Evolutionary conservation across 92 coral and sea anemone species (phyloP), one percentile per base, ranked within the genome.

Genomic region (Palythoa caribaeorum): DNA sequence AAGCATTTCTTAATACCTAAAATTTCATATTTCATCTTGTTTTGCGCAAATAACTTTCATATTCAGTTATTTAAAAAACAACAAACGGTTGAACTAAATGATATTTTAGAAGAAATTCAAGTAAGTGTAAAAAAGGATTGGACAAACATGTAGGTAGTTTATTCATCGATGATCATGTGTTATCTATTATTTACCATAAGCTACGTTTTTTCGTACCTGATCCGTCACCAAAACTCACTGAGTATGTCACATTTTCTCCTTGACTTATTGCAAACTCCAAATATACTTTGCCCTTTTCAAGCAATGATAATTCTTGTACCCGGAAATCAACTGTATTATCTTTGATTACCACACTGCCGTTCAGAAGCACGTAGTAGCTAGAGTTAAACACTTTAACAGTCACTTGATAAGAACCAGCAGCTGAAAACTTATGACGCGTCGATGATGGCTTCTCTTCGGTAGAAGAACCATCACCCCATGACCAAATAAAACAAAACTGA

Each of bases 161-260:
- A 44, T 44, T 44, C 50, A 44, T 2, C 50, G 50, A 8, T 44
- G 7, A 3, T 44, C 50, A 44, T 44, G 7, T 44, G 50, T 44
- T 44, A 44, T 4, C 7, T 44, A 2, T 44, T 44, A 44, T 44
- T 44, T 44, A 44, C 50, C 50, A 54, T 19, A n/a, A 36, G 21
- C 12, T 2, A 38, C 12, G 8, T 17, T 48, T 17, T 48, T 77
- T 21, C 96, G 87, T 65, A 94, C 97, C 97, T 52, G 91, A 84
- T 51, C 78, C 87, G 39, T 94, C 97, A 0, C 98, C 99, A 84
- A 92, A 95, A 53, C 87, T 88, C 17, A 95, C 91, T 28, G 55
- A 87, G 83, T 91, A 95, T 10, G 94, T 87, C 5, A 91, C 94
- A 37, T 95, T 89, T 28, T 84, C 74, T 17, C 98, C 97, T 70